A percentile compares a stretch with the other conserved stretches of the same genome.
Conservation (phyloP, 2,113 vertebrate species). For the Lonchura striata region DNA sequence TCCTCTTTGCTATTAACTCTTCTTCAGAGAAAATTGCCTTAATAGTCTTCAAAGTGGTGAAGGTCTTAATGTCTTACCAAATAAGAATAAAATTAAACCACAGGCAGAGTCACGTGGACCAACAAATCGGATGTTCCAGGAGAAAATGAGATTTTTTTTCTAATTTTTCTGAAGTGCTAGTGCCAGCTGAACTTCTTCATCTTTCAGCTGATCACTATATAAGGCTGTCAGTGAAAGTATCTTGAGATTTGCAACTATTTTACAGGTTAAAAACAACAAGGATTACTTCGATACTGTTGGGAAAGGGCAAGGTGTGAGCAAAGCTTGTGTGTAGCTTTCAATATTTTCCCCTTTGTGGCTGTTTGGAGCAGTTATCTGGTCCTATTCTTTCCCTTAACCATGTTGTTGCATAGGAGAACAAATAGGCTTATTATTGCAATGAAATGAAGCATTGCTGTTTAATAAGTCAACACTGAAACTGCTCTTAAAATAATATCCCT, state of each 20-base stretch:
- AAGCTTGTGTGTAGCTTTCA: background rate
- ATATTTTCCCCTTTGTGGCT: background rate
- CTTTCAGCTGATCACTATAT: background rate
- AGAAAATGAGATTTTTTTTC: background rate
- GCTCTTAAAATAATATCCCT: background rate
- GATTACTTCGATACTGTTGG: background rate
- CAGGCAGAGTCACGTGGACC: background rate
- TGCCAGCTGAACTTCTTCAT: background rate
- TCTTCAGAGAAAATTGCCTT: background rate
- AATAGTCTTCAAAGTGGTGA: background rate
- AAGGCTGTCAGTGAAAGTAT: background rate
- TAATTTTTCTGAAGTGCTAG: background rate
- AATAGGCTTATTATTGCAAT: background rate
- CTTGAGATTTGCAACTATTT: background rate
- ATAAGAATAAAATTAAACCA: background rate
- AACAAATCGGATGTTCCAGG: background rate
- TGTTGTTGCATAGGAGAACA: background rate
- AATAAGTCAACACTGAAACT: background rate
- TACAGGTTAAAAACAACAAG: background rate
- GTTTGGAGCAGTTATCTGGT: background rate
- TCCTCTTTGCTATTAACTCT: slow-evolving; percentile 4
- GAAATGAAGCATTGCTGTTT: background rate
- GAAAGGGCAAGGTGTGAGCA: background rate
- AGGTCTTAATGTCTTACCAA: background rate
- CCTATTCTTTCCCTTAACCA: background rate